Evolutionary conservation across 2,888 invertebrate genomes (phyloP).

Genomic region (Torymus auratus): DNA sequence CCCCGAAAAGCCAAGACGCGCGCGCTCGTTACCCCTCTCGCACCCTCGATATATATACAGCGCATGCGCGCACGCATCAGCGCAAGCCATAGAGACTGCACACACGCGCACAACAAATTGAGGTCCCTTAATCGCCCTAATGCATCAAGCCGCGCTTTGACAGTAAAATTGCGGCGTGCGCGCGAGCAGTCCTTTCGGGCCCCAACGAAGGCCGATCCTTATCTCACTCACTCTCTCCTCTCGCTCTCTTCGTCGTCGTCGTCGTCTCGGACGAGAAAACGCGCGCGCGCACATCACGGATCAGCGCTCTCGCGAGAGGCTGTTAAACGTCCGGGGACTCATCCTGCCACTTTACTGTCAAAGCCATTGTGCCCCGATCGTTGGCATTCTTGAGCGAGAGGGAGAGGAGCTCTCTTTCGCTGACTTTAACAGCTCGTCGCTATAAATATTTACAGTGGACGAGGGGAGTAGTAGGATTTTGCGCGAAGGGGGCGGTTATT

Average conservation of each 20-base stretch:
- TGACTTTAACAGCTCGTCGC: conserved; percentile 61
- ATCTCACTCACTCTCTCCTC: conserved; percentile 35
- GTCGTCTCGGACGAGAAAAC: too few relatives aligned
- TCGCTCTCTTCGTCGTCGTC: background rate
- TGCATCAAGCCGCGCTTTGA: conserved; percentile 72
- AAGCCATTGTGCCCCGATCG: conserved; percentile 56
- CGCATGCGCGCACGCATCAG: too few relatives aligned
- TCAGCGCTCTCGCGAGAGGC: too few relatives aligned
- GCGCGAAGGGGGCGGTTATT: background rate
- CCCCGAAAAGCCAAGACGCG: too few relatives aligned
- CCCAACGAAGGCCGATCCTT: conserved; percentile 54
- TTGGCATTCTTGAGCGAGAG: conserved; percentile 50
- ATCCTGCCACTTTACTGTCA: conserved; percentile 60
- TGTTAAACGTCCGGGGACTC: conserved; percentile 13
- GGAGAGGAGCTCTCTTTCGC: conserved; percentile 20
- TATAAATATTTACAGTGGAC: conserved; percentile 60
- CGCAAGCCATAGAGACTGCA: too few relatives aligned
- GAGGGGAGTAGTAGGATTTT: background rate
- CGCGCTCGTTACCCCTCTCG: background rate
- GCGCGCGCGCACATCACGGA: too few relatives aligned
- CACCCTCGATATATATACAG: background rate
- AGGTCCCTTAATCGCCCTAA: conserved; percentile 72
- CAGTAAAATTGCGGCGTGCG: conserved; percentile 66
- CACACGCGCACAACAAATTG: conserved; percentile 68
- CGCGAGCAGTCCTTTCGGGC: conserved; percentile 63